These are phyloP conservation scores for Eudemis profundana DNA, from an alignment of 2,888 invertebrate genomes.

Conservation along the genomic window DNA sequence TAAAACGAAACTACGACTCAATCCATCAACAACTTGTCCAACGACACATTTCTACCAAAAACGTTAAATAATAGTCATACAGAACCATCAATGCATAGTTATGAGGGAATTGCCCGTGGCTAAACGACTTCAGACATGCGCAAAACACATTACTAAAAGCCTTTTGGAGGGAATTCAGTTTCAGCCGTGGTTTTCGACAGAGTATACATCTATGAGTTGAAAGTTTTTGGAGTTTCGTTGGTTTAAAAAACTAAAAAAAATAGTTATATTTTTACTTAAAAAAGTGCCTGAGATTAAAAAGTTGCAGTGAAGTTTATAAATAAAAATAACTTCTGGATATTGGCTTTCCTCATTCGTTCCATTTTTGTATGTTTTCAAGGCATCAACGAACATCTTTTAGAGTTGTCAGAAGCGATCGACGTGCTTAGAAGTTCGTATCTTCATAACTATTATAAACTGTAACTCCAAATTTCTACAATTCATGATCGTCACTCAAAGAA, in stretches of 20 bases:
- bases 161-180: slow-evolving; percentile 64
- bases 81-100: slow-evolving; percentile 25
- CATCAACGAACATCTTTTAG: no score
- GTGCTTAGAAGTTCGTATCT: no score
- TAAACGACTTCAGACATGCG: slow-evolving; percentile 45
- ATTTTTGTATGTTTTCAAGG: no score
- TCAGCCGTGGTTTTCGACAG: slow-evolving; percentile 49
- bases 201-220: slow-evolving; percentile 24
- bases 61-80: background rate
- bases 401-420: no score
- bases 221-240: slow-evolving; percentile 24
- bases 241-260: background rate
- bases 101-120: slow-evolving; percentile 3
- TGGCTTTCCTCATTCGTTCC: no score
- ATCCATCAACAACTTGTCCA: background rate
- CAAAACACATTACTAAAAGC: slow-evolving; percentile 45
- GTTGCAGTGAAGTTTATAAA: background rate
- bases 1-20: slow-evolving; percentile 11
- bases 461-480: no score
- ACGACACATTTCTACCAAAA: background rate
- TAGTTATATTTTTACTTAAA: no score
- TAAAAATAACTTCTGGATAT: no score
- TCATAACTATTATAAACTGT: no score
- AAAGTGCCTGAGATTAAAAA: no score
- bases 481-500: no score